These are phyloP conservation scores for Lateolabrax maculatus DNA, from an alignment of 2,797 vertebrate species.

Conservation along the genomic window DNA sequence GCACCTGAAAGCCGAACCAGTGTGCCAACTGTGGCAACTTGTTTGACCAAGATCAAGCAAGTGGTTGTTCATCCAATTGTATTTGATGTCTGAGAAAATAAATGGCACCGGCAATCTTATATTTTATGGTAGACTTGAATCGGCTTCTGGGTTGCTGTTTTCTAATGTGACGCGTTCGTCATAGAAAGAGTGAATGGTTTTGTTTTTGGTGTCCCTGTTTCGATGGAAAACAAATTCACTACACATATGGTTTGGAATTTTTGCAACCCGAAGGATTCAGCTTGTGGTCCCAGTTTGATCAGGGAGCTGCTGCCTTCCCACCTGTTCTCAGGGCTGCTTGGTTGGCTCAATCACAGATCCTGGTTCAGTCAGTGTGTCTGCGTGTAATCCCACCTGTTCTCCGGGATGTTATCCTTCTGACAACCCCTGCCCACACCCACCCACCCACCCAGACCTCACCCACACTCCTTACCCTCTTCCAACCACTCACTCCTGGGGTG, in stretches of 20 bases:
- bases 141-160: neutral
- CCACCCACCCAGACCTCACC: slow-evolving; percentile 30
- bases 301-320: slow-evolving; percentile 26
- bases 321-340: slow-evolving; percentile 43
- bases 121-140: neutral
- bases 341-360: slow-evolving; percentile 42
- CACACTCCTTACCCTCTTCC: slow-evolving; percentile 30
- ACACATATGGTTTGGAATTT: neutral
- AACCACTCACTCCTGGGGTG: slow-evolving; percentile 47
- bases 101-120: neutral
- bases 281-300: neutral
- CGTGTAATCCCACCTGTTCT: slow-evolving; percentile 83
- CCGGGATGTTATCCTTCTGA: slow-evolving; percentile 73
- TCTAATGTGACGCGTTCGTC: neutral
- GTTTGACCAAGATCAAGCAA: neutral
- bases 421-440: slow-evolving; percentile 35
- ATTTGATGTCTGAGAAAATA: neutral
- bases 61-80: neutral
- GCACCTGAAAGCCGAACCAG: neutral
- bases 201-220: neutral
- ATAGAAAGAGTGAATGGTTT: neutral
- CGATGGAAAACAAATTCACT: neutral
- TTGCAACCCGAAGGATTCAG: neutral
- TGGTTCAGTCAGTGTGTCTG: slow-evolving; percentile 44
- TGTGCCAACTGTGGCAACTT: neutral